A percentile compares a stretch with the other conserved stretches of the same genome.
Conservation (phyloP, 2,888 invertebrate species). For the Osmoderma eremita region DNA sequence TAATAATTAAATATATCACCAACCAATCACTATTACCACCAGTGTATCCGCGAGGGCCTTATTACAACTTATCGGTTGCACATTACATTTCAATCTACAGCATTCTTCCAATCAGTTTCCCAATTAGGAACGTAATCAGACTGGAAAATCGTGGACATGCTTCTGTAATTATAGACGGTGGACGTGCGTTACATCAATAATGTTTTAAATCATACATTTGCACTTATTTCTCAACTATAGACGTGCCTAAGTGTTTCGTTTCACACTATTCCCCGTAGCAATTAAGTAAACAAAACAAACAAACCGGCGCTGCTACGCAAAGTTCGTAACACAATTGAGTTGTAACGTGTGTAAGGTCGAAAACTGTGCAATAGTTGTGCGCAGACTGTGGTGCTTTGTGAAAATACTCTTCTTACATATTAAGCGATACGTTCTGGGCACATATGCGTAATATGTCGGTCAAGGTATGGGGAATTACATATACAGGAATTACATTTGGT, state of each 20-base stretch:
- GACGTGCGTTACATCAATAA: slow-evolving; percentile 23
- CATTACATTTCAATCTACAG: too few species aligned
- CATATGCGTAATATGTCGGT: slow-evolving; percentile 32
- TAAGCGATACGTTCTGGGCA: slow-evolving; percentile 26
- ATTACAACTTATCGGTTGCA: too few species aligned
- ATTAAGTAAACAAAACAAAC: slow-evolving; percentile 18
- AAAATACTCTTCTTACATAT: slow-evolving; percentile 31
- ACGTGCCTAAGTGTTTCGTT: slow-evolving; percentile 26
- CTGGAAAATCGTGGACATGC: slow-evolving; percentile 18
- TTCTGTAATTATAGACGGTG: slow-evolving; percentile 21
- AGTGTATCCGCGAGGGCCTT: too few species aligned
- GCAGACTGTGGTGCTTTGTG: slow-evolving; percentile 6
- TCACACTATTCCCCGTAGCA: slow-evolving; percentile 20
- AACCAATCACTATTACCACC: too few species aligned
- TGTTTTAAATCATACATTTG: slow-evolving; percentile 22
- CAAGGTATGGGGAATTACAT: slow-evolving; percentile 29
- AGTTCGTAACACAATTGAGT: slow-evolving; percentile 20
- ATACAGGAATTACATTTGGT: slow-evolving; percentile 23
- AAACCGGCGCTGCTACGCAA: slow-evolving; percentile 21
- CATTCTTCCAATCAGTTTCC: slow-evolving; percentile 4
- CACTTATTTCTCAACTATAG: slow-evolving; percentile 24
- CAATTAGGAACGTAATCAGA: slow-evolving; percentile 20
- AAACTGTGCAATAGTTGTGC: slow-evolving; percentile 22
- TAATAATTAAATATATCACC: too few species aligned
- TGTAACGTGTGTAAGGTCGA: slow-evolving; percentile 27